These are phyloP conservation scores for Lagorchestes hirsutus DNA, from an alignment of 2,797 vertebrate species.

Conservation along the genomic window DNA sequence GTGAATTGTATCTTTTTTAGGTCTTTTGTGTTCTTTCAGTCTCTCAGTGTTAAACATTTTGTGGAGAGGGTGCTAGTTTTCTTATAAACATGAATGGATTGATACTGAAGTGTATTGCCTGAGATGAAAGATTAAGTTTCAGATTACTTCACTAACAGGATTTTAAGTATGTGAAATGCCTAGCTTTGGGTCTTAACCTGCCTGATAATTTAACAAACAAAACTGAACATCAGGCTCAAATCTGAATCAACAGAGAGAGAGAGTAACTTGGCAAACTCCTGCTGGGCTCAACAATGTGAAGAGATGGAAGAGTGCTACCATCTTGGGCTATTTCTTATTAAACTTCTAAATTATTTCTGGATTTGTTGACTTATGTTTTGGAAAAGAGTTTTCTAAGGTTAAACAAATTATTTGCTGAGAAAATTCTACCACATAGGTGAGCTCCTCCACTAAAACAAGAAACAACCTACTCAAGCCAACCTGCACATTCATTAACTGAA, in stretches of 20 bases:
- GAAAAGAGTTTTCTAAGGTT: conserved; percentile 60
- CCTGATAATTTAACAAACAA: conserved; percentile 53
- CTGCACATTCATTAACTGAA: conserved; percentile 51
- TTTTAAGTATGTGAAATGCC: conserved; percentile 75
- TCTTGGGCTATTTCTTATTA: conserved; percentile 62
- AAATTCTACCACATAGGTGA: conserved; percentile 55
- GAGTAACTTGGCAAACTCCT: conserved; percentile 55
- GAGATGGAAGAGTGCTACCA: conserved; percentile 38
- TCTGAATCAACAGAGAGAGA: conserved; percentile 74
- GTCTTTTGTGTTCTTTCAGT: conserved; percentile 73
- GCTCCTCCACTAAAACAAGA: conserved; percentile 62
- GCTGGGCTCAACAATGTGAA: conserved; percentile 61
- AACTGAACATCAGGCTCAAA: not conserved
- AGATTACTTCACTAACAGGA: conserved; percentile 71
- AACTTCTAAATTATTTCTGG: conserved; percentile 63
- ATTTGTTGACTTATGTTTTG: conserved; percentile 52
- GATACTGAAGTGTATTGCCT: conserved; percentile 67
- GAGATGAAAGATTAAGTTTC: conserved; percentile 61
- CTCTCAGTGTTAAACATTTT: conserved; percentile 68
- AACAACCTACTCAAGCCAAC: conserved; percentile 53
- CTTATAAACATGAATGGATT: conserved; percentile 65
- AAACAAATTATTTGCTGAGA: conserved; percentile 50
- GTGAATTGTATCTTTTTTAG: conserved; percentile 67
- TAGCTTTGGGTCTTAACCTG: conserved; percentile 57
- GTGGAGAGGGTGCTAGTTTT: conserved; percentile 65